These are phyloP conservation scores for Tenodera sinensis DNA, from an alignment of 2,888 invertebrate species.

Conservation along the genomic window DNA sequence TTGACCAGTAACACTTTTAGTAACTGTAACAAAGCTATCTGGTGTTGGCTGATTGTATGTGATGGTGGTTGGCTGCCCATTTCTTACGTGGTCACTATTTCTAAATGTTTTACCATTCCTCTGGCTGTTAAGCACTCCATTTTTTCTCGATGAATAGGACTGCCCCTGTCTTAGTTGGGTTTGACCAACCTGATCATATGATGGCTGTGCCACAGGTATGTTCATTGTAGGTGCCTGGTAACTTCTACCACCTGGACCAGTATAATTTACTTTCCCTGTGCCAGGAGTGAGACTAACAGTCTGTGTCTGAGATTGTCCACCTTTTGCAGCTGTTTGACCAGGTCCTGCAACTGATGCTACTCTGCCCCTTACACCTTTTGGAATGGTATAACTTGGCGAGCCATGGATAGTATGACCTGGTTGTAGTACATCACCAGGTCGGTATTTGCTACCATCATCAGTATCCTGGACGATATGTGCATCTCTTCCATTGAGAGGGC, in stretches of 20 bases:
- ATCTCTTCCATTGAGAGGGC: constrained; percentile 56
- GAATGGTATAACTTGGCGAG: constrained; percentile 62
- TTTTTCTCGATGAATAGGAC: neutral
- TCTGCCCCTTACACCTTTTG: constrained; percentile 64
- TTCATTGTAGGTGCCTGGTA: constrained; percentile 24
- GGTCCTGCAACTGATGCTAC: constrained; percentile 61
- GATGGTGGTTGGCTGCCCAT: neutral
- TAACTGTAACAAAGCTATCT: constrained; percentile 71
- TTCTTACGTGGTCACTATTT: constrained; percentile 21
- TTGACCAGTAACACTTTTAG: constrained; percentile 75
- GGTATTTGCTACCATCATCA: constrained; percentile 40
- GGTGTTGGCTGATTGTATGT: constrained; percentile 38
- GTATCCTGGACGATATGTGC: constrained; percentile 59
- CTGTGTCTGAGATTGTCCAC: constrained; percentile 64
- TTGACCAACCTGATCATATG: neutral
- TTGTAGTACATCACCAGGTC: constrained; percentile 54
- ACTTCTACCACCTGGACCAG: constrained; percentile 23
- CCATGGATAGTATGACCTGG: constrained; percentile 66
- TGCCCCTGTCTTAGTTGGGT: neutral
- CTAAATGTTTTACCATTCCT: constrained; percentile 5
- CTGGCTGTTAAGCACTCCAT: neutral
- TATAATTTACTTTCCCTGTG: constrained; percentile 44
- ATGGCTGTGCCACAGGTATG: neutral
- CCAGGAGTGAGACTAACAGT: constrained; percentile 56
- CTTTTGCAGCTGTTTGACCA: constrained; percentile 55